Evolutionary conservation across 2,113 vertebrate genomes (phyloP), one percentile per base, ranked within the genome.

Genomic region (Dolichallabes microphthalmus): DNA sequence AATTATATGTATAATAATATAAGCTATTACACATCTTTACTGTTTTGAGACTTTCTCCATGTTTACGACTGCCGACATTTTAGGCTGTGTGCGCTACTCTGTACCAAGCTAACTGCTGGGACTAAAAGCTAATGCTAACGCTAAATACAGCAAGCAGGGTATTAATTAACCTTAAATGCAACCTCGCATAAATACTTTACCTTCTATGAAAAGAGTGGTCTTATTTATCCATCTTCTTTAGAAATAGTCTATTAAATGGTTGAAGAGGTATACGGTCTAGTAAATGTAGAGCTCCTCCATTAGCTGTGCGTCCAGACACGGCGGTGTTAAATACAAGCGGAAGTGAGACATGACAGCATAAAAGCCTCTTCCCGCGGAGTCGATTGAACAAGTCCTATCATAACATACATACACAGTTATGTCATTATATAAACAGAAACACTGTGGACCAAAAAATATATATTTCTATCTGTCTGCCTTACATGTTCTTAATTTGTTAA

Each of bases 171-270:
- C 35, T 78, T 30, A 30, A 32, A 77, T 27, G 2, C n/a, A 32
- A 0, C 5, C 12, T 12, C 52, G 8, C 32, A 57, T 8, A 25
- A 13, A 35, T 20, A 35, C 32, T 45, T 25, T 81, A 88, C 87
- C 87, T 84, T 82, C 20, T 84, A n/a, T 57, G 61, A 71, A 58
- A 50, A 32, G 25, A 35, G 52, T 2, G 2, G 52, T 82, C 55
- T 64, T 88, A 88, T 82, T 86, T 82, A 27, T 3, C 64, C 85
- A 88, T 88, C 32, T 64, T 85, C 58, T 52, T 11, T 27, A 12
- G 9, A 66, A 82, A 20, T 60, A 11, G 25, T 60, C 4, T 14
- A 60, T 39, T 60, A 60, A 79, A 60, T 60, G 3, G 19, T 22
- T 60, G 5, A 25, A 60, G 22, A 6, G 45, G 7, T 45, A 22